Base-by-base conservation (phyloP, 37 sponge, comb jelly and placozoan genomes). In the Amphimedon queenslandica region DNA sequence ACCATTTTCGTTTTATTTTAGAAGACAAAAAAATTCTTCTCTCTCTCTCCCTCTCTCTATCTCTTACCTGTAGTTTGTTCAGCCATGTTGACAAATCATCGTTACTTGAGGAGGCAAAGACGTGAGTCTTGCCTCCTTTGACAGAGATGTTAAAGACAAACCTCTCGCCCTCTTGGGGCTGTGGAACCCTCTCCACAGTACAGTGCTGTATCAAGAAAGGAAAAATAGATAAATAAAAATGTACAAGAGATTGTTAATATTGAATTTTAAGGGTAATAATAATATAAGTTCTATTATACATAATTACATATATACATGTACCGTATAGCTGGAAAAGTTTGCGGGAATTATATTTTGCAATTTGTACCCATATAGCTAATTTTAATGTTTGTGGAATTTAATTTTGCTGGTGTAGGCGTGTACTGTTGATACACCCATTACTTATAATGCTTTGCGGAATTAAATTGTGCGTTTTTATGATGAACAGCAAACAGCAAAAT, bases 11-110 rank as follows among this genome's bases (percentile, higher is more conserved):
- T 13, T 47, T 13, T 47, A 13, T n/a, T n/a, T n/a, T n/a, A 11
- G 21, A n/a, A 60, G 61, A 60, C 61, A n/a, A 11, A 47, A 47
- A 47, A 47, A 47, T 47, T 47, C 13, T 13, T 18, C 51, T 47
- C 13, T 13, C 13, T 47, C 13, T 47, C 51, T 47, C 13, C 51
- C 13, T 13, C 51, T 47, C 13, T 47, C 51, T 47, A 18, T 8
- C 8, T 8, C 51, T 47, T 25, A n/a, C 21, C 27, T 60, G 21
- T n/a, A 60, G 21, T 25, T 25, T 60, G 8, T n/a, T 60, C 23
- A 60, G 30, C 86, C 86, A 86, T 31, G 53, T 30, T 58, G 60
- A 65, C 80, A 86, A 64, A n/a, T 79, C 80, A 18, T 40, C 39
- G 20, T 79, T 80, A 37, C 51, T 58, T 0, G 55, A 56, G 11